phyloP scores from a whole-genome alignment of 2,888 invertebrate species.

The Teleiodes luculella region DNA sequence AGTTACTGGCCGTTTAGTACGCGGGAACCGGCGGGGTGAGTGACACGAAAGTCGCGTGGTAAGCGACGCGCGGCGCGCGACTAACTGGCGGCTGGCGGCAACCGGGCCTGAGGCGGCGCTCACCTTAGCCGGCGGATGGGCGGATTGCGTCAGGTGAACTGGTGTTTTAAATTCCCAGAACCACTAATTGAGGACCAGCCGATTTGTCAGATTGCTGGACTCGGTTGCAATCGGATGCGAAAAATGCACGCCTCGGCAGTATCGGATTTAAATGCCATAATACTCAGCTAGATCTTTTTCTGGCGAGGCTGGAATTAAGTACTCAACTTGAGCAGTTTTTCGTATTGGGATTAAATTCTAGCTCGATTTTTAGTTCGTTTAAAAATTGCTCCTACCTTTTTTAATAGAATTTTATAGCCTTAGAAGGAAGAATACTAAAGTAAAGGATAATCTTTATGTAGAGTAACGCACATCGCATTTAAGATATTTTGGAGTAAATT shows the following conservation, averaged over 20 bases:
- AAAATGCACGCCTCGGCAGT: background rate
- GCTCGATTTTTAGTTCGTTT: too few species aligned
- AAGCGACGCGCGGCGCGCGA: conserved; percentile 46
- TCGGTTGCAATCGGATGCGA: background rate
- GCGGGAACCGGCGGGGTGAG: conserved; percentile 35
- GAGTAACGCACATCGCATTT: too few species aligned
- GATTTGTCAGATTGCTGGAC: background rate
- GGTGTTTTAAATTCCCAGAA: background rate
- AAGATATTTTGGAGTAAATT: too few species aligned
- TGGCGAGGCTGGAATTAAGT: background rate
- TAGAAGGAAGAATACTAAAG: too few species aligned
- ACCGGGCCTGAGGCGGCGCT: conserved; percentile 23
- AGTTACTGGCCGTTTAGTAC: conserved; percentile 27
- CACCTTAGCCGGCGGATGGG: conserved; percentile 23
- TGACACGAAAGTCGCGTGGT: conserved; percentile 32
- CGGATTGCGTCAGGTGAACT: conserved; percentile 17
- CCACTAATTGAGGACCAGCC: background rate
- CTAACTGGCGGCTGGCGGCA: conserved; percentile 47
- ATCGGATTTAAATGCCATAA: background rate
- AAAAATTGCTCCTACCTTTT: too few species aligned
- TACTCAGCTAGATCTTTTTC: background rate
- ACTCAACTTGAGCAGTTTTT: too few species aligned
- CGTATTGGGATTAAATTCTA: too few species aligned
- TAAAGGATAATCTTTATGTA: too few species aligned
- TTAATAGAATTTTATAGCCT: too few species aligned